Evolutionary conservation across 2,888 invertebrate genomes (phyloP), one percentile per base, ranked within the genome.

Genomic region (Pegoplata infirma): DNA sequence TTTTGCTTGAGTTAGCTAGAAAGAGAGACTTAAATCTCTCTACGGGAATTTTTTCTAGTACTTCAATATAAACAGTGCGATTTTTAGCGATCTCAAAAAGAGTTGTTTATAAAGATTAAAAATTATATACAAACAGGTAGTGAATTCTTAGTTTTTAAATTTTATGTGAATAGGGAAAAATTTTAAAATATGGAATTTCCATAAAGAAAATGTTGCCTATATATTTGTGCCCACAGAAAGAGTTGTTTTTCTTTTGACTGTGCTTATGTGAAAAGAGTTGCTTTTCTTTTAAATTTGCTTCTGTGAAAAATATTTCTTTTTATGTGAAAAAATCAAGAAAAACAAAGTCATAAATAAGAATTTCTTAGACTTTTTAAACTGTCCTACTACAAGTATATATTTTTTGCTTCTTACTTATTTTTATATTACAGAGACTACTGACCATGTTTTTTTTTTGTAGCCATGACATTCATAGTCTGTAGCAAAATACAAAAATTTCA

Each of bases 71-170:
- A 63, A 36, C 23, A 44, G 58, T 19, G 51, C 58, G 1, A 28
- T 47, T 44, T 53, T 46, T 1, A 46, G 21, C 51, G 51, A 28
- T 51, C 2, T 32, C 64, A 23, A 21, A 10, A 32, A 2, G 55
- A 32, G 25, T 5, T 53, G n/a, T 59, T 67, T 55, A 21, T 5
- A 44, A 32, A 32, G 1, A 32, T 10, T 40, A 23, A n/a, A n/a
- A n/a, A 17, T n/a, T 40, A 51, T 16, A 4, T 16, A 21, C 1
- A 8, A 64, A 44, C 25, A 66, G 53, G 53, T 66, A 66, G 8
- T n/a, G n/a, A n/a, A 40, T 40, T n/a, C n/a, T 40, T 0, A 4
- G 6, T 32, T 4, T 5, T 32, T 32, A 32, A 7, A 32, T 32
- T 32, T 32, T 32, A 32, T 40, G 12, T 3, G 36, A 40, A n/a